phyloP scores from a whole-genome alignment of 2,888 invertebrate genomes.

The Drosophila colorata region DNA sequence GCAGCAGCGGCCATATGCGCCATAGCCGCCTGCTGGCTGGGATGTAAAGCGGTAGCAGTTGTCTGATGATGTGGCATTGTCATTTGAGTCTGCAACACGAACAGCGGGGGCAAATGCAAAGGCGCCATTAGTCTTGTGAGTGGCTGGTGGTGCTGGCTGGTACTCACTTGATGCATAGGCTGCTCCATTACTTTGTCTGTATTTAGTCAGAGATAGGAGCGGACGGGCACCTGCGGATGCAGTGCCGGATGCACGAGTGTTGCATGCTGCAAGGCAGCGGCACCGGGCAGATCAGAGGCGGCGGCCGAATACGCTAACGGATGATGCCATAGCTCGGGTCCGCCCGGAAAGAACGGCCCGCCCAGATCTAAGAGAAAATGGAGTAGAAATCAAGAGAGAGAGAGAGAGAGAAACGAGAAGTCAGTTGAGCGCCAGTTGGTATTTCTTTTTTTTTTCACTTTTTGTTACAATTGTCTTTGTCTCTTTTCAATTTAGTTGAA shows the following conservation, averaged over 20 bases:
- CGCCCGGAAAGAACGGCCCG: constrained; percentile 97
- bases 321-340: constrained; percentile 97
- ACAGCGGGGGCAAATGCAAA: neutral
- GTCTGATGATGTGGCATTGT: constrained; percentile 86
- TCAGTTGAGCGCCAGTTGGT: constrained; percentile 41
- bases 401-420: constrained; percentile 20
- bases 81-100: constrained; percentile 85
- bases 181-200: constrained; percentile 86
- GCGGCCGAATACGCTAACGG: constrained; percentile 92
- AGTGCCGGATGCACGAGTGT: constrained; percentile 98
- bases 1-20: constrained; percentile 86
- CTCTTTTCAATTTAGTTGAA: constrained; percentile 10
- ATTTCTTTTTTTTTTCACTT: constrained; percentile 3
- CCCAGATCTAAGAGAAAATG: constrained; percentile 91
- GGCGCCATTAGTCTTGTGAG: neutral
- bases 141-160: constrained; percentile 10
- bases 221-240: constrained; percentile 98
- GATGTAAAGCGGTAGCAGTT: constrained; percentile 86
- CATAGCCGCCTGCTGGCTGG: constrained; percentile 87
- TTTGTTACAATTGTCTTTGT: constrained; percentile 13
- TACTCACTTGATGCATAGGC: constrained; percentile 85
- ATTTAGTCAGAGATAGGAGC: constrained; percentile 99
- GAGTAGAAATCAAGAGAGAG: constrained; percentile 34
- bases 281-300: constrained; percentile 92
- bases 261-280: constrained; percentile 92